Conservation (phyloP, 1,140 invertebrate species). For the Papilio helenus region DNA sequence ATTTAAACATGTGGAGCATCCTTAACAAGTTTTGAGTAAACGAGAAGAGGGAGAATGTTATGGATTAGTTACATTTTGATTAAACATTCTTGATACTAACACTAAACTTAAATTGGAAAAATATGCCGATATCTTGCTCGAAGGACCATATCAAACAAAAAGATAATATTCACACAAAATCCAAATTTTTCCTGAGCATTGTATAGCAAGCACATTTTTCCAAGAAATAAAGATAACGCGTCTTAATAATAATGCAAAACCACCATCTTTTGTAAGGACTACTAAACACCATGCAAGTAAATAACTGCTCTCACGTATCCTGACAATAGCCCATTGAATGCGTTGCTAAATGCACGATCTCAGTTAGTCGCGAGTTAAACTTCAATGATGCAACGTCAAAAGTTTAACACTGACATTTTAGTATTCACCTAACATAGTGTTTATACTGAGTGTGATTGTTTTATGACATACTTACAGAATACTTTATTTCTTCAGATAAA, state of each 20-base stretch:
- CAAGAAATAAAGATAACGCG: conserved; percentile 58
- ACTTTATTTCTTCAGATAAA: conserved; percentile 84
- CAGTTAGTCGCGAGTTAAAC: conserved; percentile 68
- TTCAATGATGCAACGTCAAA: conserved; percentile 62
- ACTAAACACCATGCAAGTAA: conserved; percentile 76
- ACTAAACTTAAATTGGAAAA: conserved; percentile 59
- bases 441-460: conserved; percentile 81
- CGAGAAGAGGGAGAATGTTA: conserved; percentile 83
- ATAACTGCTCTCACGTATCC: conserved; percentile 65
- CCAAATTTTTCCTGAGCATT: neutral
- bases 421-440: conserved; percentile 81
- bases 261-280: conserved; percentile 72
- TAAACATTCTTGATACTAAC: conserved; percentile 60
- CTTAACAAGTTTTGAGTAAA: conserved; percentile 82
- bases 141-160: conserved; percentile 40
- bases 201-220: conserved; percentile 54
- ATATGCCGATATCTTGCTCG: conserved; percentile 51
- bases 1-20: conserved; percentile 81
- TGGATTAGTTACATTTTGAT: conserved; percentile 80
- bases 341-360: conserved; percentile 45
- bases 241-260: conserved; percentile 59
- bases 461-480: conserved; percentile 85
- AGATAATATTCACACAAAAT: neutral
- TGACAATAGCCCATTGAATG: conserved; percentile 53
- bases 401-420: conserved; percentile 70